These are phyloP conservation scores for Exaiptasia diaphana DNA, from an alignment of 64 coral and sea anemone genomes.

Conservation along the genomic window DNA sequence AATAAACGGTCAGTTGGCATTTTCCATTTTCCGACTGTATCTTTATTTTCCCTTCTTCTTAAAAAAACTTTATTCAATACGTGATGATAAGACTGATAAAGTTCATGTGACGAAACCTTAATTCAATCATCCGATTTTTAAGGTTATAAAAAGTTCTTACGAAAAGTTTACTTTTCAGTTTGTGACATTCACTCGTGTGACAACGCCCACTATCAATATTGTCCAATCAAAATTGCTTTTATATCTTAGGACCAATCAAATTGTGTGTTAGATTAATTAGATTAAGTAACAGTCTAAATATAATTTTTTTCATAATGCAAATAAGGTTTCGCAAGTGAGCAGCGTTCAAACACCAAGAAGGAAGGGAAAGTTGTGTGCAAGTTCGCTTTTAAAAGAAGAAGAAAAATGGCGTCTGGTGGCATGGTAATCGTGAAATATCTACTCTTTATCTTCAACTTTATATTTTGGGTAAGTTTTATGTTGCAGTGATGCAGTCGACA, in stretches of 20 bases:
- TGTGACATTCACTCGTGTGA: no score
- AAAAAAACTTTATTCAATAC: no score
- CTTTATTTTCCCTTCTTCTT: no score
- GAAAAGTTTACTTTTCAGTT: no score
- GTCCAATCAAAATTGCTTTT: neutral
- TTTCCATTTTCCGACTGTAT: no score
- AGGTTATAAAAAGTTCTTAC: no score
- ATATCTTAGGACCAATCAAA: no score
- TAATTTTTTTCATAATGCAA: neutral
- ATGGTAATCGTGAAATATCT: conserved; percentile 87
- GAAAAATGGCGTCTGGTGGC: conserved; percentile 78
- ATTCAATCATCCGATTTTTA: no score
- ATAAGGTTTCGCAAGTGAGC: conserved; percentile 44
- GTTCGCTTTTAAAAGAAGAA: neutral
- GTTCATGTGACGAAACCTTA: no score
- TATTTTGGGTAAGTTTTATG: conserved; percentile 80
- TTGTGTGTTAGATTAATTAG: no score
- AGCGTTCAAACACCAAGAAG: neutral
- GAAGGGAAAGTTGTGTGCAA: neutral
- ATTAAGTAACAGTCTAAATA: conserved; percentile 2
- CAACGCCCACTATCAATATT: neutral
- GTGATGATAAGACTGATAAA: no score
- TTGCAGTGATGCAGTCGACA: neutral
- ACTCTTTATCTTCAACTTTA: conserved; percentile 78
- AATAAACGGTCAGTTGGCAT: no score